Base-by-base conservation (phyloP, 1,140 invertebrate genomes). In the Drosophila kohkoa region DNA sequence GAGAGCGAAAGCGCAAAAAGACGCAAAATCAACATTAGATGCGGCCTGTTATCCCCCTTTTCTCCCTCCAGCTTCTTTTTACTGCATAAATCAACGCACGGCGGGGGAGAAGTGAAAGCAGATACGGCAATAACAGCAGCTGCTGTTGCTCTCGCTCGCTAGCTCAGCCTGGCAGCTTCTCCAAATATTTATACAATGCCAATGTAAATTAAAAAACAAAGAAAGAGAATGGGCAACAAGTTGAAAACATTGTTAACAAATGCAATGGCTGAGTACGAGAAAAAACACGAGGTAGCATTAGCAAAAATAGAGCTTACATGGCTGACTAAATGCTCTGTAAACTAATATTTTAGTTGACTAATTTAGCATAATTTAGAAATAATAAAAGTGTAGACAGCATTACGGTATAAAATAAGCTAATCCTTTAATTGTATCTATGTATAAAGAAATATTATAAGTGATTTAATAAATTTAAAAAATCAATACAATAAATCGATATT, bases 131-230 rank as follows among this genome's bases (percentile, higher is more conserved):
- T n/a, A 62, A 45, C 35, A 66, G 73, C 49, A 62, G 60, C 75
- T 72, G 64, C 45, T 57, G 20, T 0, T 25, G 20, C 38, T 63
- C 38, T 76, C 55, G 54, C 74, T 82, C 60, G 35, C 25, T 20
- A 46, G 45, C 45, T 45, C 46, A 13, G 71, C 73, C 75, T 70
- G 25, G 75, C 65, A 60, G 71, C 77, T 87, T 89, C 75, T 85
- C 72, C 69, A 90, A 89, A 89, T 89, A 89, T 89, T 89, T 89
- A 89, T 80, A 77, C 86, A 89, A 85, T 85, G 81, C 78, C 85
- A 89, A 88, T 89, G 85, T 89, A 89, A 89, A 89, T 89, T 89
- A 89, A 90, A 88, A 89, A 89, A 77, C 81, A 83, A 82, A 77
- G 72, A 82, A 20, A 57, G 45, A 72, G 55, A 60, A 7, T 52